phyloP scores from a whole-genome alignment of 1,140 invertebrate genomes.

The Ceratina japonica region DNA sequence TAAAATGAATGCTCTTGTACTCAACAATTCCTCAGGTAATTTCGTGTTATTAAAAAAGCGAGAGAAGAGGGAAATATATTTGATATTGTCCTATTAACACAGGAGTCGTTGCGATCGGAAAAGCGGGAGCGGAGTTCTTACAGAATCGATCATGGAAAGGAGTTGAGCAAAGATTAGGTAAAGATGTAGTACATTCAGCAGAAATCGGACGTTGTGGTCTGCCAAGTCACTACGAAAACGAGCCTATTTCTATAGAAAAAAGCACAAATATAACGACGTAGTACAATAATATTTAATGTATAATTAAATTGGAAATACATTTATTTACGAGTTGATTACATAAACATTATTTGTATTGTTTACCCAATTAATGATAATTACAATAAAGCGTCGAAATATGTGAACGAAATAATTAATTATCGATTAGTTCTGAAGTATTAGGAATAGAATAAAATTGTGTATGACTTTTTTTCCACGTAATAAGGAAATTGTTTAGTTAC shows the following conservation, averaged over 20 bases:
- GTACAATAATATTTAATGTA: constrained; percentile 8
- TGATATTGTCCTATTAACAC: constrained; percentile 35
- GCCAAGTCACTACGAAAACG: constrained; percentile 78
- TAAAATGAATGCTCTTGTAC: constrained; percentile 70
- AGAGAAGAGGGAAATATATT: background rate
- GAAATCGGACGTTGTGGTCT: constrained; percentile 84
- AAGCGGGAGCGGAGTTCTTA: constrained; percentile 81
- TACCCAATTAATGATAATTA: too few relatives aligned
- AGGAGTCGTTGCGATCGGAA: constrained; percentile 77
- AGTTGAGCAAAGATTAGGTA: constrained; percentile 85
- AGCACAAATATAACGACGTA: constrained; percentile 13
- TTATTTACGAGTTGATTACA: background rate
- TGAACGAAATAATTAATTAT: too few relatives aligned
- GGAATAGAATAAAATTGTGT: too few relatives aligned
- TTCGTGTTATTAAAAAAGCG: constrained; percentile 6
- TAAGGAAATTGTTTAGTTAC: too few relatives aligned
- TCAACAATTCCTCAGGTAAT: constrained; percentile 47
- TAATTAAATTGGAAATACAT: background rate
- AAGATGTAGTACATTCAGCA: constrained; percentile 82
- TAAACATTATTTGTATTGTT: too few relatives aligned
- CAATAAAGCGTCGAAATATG: too few relatives aligned
- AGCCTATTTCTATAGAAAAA: constrained; percentile 52
- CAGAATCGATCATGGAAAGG: constrained; percentile 86
- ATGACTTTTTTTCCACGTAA: too few relatives aligned
- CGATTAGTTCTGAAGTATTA: too few relatives aligned